Conservation (phyloP, 2,797 vertebrate species). For the Oryzias sinensis region DNA sequence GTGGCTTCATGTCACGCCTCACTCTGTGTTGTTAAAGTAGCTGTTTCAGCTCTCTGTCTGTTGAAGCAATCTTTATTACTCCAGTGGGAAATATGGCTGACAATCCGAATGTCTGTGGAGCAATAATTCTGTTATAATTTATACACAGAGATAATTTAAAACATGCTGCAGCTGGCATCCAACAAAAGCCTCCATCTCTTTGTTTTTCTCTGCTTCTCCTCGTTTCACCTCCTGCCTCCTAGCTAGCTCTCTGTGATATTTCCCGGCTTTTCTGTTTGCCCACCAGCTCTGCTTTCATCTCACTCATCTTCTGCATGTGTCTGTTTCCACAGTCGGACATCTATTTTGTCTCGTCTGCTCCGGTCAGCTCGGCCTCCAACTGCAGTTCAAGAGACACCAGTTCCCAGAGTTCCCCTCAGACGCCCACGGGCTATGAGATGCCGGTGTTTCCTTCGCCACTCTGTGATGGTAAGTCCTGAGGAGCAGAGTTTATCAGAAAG, state of each 20-base stretch:
- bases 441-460: conserved; percentile 85
- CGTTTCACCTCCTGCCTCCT: conserved; percentile 6
- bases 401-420: conserved; percentile 90
- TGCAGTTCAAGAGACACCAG: conserved; percentile 89
- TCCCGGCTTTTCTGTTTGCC: conserved; percentile 4
- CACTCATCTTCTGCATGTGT: neutral
- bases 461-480: conserved; percentile 83
- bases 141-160: conserved; percentile 37
- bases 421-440: conserved; percentile 86
- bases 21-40: conserved; percentile 30
- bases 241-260: conserved; percentile 9
- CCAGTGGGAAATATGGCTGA: conserved; percentile 51
- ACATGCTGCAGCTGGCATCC: conserved; percentile 17
- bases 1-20: conserved; percentile 2
- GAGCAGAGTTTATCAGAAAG: conserved; percentile 4
- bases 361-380: conserved; percentile 85
- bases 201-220: neutral
- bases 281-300: conserved; percentile 10
- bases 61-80: conserved; percentile 58
- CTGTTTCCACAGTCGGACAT: conserved; percentile 89
- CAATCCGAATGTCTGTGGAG: conserved; percentile 45
- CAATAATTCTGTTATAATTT: conserved; percentile 49
- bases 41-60: conserved; percentile 44
- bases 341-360: conserved; percentile 90
- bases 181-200: conserved; percentile 7